Evolutionary conservation across 1,140 invertebrate genomes (phyloP).

Genomic region (Drosophila santomea): DNA sequence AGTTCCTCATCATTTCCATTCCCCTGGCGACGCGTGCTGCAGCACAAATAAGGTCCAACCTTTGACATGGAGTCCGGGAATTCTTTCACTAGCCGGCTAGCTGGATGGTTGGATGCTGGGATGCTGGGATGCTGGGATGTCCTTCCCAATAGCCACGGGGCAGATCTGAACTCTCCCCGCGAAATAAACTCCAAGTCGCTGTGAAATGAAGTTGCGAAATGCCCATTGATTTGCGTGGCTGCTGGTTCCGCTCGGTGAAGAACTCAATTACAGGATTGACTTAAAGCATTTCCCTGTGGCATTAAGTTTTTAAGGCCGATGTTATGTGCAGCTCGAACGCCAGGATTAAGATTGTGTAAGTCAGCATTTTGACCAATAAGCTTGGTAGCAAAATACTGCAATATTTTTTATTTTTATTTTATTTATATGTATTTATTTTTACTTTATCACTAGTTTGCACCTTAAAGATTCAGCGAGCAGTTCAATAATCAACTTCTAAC

Average conservation of each 20-base stretch:
- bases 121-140: conserved; percentile 11
- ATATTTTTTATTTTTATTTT: no score
- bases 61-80: conserved; percentile 68
- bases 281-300: conserved; percentile 4
- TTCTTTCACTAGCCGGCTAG: conserved; percentile 32
- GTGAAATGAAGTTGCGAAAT: conserved; percentile 7
- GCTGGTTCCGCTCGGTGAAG: not conserved
- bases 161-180: conserved; percentile 3
- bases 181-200: conserved; percentile 6
- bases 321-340: no score
- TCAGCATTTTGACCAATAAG: no score
- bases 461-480: not conserved
- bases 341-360: no score
- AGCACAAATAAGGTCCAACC: conserved; percentile 62
- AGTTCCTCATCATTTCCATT: not conserved
- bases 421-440: no score
- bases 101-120: conserved; percentile 1
- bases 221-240: not conserved
- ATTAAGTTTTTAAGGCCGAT: no score
- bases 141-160: conserved; percentile 14
- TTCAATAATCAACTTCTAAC: not conserved
- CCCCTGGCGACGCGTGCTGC: conserved; percentile 51
- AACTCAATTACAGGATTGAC: conserved; percentile 12
- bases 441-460: no score
- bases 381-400: no score